Percentiles rank a stretch among this genome's conserved stretches.
These are phyloP conservation scores for Spheniscus mendiculus DNA, from an alignment of 2,113 vertebrate species.

Conservation along the genomic window DNA sequence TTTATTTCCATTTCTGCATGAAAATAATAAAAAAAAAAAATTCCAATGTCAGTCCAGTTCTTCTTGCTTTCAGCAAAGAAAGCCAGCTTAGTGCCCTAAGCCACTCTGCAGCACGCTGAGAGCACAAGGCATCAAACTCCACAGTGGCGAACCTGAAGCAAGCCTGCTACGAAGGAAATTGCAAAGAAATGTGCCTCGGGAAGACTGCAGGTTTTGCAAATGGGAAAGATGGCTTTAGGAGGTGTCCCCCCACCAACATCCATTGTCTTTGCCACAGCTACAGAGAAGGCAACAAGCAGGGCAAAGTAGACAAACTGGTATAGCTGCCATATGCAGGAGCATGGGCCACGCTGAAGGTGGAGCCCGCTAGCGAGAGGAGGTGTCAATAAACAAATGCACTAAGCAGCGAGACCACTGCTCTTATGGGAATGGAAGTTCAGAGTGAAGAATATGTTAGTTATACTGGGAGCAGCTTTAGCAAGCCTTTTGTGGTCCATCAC, in stretches of 20 bases:
- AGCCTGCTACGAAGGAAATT: neutral
- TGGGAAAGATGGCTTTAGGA: neutral
- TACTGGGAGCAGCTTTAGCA: neutral
- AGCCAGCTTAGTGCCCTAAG: neutral
- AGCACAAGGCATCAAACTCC: neutral
- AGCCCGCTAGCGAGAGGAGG: accelerated
- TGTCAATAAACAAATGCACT: neutral
- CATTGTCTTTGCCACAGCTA: neutral
- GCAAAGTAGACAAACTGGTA: neutral
- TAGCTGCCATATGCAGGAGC: neutral
- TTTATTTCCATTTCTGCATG: neutral
- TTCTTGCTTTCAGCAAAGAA: neutral
- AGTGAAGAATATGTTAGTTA: neutral
- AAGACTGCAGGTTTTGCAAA: neutral
- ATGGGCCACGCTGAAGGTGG: neutral
- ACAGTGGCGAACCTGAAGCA: accelerated
- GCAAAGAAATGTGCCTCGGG: neutral
- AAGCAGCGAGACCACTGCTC: neutral
- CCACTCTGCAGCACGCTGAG: neutral
- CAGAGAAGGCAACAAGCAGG: neutral
- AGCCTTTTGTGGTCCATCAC: neutral
- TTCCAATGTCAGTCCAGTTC: neutral
- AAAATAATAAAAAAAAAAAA: neutral
- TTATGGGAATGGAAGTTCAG: neutral
- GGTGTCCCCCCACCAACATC: neutral